Conservation (phyloP, 2,113 vertebrate species). For the human region DNA sequence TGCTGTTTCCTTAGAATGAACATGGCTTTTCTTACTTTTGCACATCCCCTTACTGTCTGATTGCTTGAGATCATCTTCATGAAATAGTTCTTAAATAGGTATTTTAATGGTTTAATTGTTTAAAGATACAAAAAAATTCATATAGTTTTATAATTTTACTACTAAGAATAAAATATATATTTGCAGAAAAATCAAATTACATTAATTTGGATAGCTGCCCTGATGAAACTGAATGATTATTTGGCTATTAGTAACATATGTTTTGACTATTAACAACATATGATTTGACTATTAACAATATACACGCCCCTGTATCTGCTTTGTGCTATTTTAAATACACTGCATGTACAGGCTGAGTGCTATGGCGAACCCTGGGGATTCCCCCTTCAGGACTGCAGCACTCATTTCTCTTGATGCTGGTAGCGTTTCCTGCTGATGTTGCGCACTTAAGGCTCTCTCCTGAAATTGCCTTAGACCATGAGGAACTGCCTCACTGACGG, state of each 20-base stretch:
- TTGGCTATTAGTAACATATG: neutral
- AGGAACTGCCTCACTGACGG: neutral
- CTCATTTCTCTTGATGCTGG: neutral
- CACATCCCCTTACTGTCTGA: neutral
- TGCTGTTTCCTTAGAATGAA: neutral
- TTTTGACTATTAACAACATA: neutral
- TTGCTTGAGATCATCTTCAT: neutral
- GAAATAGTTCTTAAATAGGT: neutral
- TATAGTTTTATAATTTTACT: neutral
- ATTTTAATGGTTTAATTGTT: neutral
- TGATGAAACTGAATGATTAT: neutral
- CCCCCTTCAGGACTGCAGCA: neutral
- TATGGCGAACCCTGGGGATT: neutral
- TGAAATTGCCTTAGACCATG: neutral
- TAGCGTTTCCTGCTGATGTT: accelerated
- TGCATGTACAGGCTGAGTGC: neutral
- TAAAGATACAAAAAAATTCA: neutral
- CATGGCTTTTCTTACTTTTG: neutral
- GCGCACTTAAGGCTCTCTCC: neutral
- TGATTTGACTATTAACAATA: neutral
- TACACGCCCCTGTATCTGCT: no score
- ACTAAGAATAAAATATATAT: neutral
- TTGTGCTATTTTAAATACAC: neutral
- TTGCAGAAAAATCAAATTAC: neutral
- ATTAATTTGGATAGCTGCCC: neutral